Percentiles rank a stretch among this genome's conserved stretches.
Conservation (phyloP, 1,140 invertebrate genomes). For the Calliopsis andreniformis region DNA sequence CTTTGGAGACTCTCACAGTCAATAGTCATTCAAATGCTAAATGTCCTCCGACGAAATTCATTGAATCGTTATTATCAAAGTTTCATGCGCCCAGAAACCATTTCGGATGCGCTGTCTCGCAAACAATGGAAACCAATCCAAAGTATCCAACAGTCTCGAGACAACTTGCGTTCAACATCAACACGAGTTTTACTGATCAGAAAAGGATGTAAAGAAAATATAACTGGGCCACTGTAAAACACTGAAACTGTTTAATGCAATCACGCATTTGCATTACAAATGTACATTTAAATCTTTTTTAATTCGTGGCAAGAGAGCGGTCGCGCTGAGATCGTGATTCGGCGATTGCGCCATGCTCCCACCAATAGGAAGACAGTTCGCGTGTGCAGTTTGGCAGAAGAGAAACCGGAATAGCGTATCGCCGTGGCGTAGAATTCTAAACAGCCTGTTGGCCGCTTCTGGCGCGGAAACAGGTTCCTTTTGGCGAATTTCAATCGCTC, state of each 20-base stretch:
- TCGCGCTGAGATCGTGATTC: slow-evolving; percentile 4
- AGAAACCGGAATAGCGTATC: slow-evolving; percentile 60
- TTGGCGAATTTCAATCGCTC: slow-evolving; percentile 48
- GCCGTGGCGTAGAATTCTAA: slow-evolving; percentile 54
- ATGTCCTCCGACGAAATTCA: too few relatives aligned
- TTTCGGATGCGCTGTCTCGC: too few relatives aligned
- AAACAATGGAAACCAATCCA: too few relatives aligned
- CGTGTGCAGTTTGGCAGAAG: slow-evolving; percentile 51
- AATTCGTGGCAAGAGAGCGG: background rate
- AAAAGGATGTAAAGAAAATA: too few relatives aligned
- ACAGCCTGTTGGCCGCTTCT: slow-evolving; percentile 15
- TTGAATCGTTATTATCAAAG: too few relatives aligned
- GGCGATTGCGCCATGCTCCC: slow-evolving; percentile 15
- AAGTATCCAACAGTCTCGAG: too few relatives aligned
- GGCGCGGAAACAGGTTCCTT: slow-evolving; percentile 52
- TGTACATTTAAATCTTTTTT: slow-evolving; percentile 34
- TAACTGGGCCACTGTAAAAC: background rate
- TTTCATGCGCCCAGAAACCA: too few relatives aligned
- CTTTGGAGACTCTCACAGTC: too few relatives aligned
- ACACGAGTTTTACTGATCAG: too few relatives aligned
- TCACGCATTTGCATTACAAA: slow-evolving; percentile 25
- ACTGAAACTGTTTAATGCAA: slow-evolving; percentile 20
- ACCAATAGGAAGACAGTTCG: slow-evolving; percentile 26
- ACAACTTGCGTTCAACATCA: too few relatives aligned
- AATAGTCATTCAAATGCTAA: too few relatives aligned